phyloP scores from a whole-genome alignment of 2,888 invertebrate genomes.

The Trachelus stipa region DNA sequence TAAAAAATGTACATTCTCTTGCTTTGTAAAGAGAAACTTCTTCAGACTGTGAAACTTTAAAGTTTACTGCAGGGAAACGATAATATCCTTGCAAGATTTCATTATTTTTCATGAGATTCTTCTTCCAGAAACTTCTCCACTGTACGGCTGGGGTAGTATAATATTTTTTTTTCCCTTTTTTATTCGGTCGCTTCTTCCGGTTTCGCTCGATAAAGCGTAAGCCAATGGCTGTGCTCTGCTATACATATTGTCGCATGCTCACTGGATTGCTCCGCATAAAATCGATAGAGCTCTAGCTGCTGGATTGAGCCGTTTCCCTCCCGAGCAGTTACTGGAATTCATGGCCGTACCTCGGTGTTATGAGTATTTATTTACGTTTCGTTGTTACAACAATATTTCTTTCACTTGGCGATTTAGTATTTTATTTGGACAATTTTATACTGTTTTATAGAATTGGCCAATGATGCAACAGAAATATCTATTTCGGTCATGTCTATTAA shows the following conservation, averaged over 20 bases:
- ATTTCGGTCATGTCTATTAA: background rate
- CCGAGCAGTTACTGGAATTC: background rate
- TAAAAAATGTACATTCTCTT: background rate
- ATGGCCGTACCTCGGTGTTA: background rate
- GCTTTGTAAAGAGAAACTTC: background rate
- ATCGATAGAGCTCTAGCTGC: conserved; percentile 4
- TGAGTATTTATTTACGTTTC: background rate
- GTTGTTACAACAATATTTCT: background rate
- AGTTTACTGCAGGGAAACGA: background rate
- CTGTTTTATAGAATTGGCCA: background rate
- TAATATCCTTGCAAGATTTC: background rate
- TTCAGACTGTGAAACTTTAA: background rate
- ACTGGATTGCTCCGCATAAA: conserved; percentile 5
- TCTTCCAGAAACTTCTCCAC: background rate
- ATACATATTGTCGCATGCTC: conserved; percentile 7
- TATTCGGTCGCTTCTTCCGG: conserved; percentile 5
- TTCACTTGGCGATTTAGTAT: background rate
- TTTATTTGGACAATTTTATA: background rate
- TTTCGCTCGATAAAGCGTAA: conserved; percentile 7
- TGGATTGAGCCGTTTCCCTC: background rate
- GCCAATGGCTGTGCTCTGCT: conserved; percentile 2
- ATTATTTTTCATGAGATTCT: background rate
- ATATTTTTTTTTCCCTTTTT: background rate
- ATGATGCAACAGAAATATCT: background rate
- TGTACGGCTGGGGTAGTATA: background rate